Percentiles rank a stretch among this genome's conserved stretches.
Evolutionary conservation across 2,888 invertebrate genomes (phyloP).

Genomic region (Cenopis cana): DNA sequence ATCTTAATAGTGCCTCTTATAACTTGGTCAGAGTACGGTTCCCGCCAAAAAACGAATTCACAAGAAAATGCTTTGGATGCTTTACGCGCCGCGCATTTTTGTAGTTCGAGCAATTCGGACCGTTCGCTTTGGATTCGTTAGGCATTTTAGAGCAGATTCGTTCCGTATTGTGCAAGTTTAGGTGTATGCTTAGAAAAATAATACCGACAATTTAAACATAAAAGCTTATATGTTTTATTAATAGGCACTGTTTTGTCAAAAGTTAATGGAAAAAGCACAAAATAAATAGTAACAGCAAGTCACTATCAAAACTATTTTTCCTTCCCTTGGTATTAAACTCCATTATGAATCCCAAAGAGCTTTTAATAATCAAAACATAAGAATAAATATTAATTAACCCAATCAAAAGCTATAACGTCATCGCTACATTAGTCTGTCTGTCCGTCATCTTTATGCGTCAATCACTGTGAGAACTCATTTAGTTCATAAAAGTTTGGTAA

Average conservation of each 20-base stretch:
- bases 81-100: conserved; percentile 72
- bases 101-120: conserved; percentile 59
- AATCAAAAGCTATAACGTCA: conserved; percentile 34
- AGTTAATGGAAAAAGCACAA: neutral
- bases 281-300: neutral
- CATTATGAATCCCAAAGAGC: neutral
- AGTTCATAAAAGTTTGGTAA: conserved; percentile 31
- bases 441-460: conserved; percentile 37
- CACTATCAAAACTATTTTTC: neutral
- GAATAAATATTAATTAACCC: conserved; percentile 27
- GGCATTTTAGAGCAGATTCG: conserved; percentile 72
- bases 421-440: conserved; percentile 40
- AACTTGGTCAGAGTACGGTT: conserved; percentile 47
- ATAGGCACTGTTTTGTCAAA: too few relatives aligned
- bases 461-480: conserved; percentile 47
- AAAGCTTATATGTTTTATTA: too few relatives aligned
- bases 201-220: too few relatives aligned
- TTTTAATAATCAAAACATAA: conserved; percentile 14
- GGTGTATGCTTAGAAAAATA: too few relatives aligned
- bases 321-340: neutral
- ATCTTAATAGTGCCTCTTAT: neutral
- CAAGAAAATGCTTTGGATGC: conserved; percentile 60
- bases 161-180: conserved; percentile 65
- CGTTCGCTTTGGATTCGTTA: conserved; percentile 62
- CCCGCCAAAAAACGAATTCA: conserved; percentile 73